Base-by-base conservation (phyloP, 2,113 vertebrate species). In the Anoura caudifer region DNA sequence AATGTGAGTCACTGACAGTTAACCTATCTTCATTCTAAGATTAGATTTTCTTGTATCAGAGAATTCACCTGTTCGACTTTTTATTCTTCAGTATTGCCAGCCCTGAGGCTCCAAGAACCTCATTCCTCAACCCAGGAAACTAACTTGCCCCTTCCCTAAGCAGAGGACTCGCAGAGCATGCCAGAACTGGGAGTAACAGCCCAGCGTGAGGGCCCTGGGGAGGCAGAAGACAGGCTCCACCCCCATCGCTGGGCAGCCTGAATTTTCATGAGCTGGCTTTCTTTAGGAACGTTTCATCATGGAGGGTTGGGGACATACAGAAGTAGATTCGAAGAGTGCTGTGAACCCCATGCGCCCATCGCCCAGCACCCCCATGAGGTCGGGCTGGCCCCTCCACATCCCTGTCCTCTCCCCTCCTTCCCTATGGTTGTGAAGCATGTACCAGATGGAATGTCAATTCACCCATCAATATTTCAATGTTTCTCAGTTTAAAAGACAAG, bases 401-500 rank as follows among this genome's bases (percentile, higher is more conserved):
- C 31, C 15, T 33, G n/a, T 22, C 0, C 15, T 7, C 20, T 26
- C 14, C 8, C 61, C 41, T 81, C 63, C 43, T 56, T 84, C 43
- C 54, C 5, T 80, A 36, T 92, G 81, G 33, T 73, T 95, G 94
- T 67, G 31, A 89, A 88, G n/a, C 45, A 26, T 65, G n/a, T 28
- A 15, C n/a, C 15, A 87, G 24, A 24, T 36, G 79, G 16, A 33
- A 26, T 31, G 26, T 93, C 67, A 75, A 24, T 82, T 75, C 73
- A 83, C 28, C 47, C 54, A 73, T 85, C 82, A 84, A 65, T 61
- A 63, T 94, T 79, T 83, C 67, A 59, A 31, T 28, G 24, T 56
- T 61, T 95, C 38, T 90, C n/a, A 41, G 59, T 33, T 90, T 63
- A 61, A 70, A 82, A 86, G 79, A 70, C 41, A 82, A 91, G 28